Evolutionary conservation across 2,888 invertebrate genomes (phyloP), one percentile per base, ranked within the genome.

Genomic region (Octonoba sinensis): DNA sequence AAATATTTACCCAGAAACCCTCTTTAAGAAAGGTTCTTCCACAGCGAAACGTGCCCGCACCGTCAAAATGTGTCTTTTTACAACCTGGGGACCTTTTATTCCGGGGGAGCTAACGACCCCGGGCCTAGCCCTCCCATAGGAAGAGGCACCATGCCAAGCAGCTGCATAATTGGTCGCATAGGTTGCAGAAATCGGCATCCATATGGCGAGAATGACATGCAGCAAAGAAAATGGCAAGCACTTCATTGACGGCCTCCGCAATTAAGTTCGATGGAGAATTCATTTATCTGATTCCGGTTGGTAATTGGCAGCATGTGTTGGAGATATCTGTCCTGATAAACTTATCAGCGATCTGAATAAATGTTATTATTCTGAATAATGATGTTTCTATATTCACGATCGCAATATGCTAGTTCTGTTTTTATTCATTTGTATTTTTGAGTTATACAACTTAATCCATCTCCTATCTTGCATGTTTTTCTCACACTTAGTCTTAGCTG

Each of bases 161-260:
- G 76, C 76, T 77, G 75, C 67, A 24, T 16, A 13, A 22, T 36
- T 47, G 57, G 66, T 59, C 36, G 46, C n/a, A 46, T 27, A 27
- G 13, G 24, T 8, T 27, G 59, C 24, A 59, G 12, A 13, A 44
- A 67, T 67, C 69, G 76, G 62, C 62, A 24, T 64, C 69, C 76
- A 77, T 77, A 77, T 77, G 76, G 76, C 70, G 54, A 70, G 51
- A 66, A 51, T 73, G 73, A 73, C 74, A 66, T 66, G 57, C 59
- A 15, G 36, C 64, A 59, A n/a, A 59, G 59, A 47, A 56, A 70
- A 70, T 70, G 76, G 69, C 20, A 77, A 70, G 69, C 64, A 36
- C 3, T 36, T 36, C 36, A 36, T 36, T 36, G 36, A 36, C 36
- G 3, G 36, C 36, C 36, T 36, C 36, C 6, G 36, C 36, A 36